Percentiles rank a stretch among this genome's conserved stretches.
Conservation (phyloP, 1,140 invertebrate genomes). For the Drosophila ogumai region DNA sequence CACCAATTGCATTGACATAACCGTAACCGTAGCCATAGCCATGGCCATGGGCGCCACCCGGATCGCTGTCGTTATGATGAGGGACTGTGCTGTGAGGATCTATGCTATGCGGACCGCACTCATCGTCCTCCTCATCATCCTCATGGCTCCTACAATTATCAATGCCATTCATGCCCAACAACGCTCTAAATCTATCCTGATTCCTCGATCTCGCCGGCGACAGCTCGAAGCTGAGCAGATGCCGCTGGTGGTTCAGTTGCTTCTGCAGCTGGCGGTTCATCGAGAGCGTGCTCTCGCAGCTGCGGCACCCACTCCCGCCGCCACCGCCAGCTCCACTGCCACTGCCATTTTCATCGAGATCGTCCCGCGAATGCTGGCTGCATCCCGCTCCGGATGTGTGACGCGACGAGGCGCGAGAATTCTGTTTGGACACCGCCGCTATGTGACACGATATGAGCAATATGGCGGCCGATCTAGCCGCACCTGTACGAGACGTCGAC, state of each 20-base stretch:
- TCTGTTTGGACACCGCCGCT: conserved; percentile 85
- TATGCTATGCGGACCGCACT: conserved; percentile 84
- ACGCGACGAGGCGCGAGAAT: conserved; percentile 75
- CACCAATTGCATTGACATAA: conserved; percentile 36
- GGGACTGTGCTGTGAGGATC: conserved; percentile 58
- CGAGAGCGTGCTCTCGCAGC: conserved; percentile 80
- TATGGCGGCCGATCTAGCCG: conserved; percentile 94
- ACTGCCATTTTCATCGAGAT: conserved; percentile 71
- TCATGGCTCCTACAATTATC: conserved; percentile 71
- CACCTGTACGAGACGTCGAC: conserved; percentile 93
- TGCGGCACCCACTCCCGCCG: conserved; percentile 72
- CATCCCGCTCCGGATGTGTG: conserved; percentile 82
- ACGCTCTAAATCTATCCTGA: conserved; percentile 84
- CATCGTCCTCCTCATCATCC: conserved; percentile 62
- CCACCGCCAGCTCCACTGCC: conserved; percentile 33
- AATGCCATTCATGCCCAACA: conserved; percentile 84
- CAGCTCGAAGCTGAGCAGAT: conserved; percentile 84
- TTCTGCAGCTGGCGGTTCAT: conserved; percentile 85
- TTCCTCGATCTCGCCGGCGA: conserved; percentile 81
- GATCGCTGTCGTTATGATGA: conserved; percentile 33
- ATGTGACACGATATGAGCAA: conserved; percentile 95
- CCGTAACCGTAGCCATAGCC: conserved; percentile 20
- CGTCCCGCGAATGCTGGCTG: conserved; percentile 82
- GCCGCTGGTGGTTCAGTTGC: conserved; percentile 84
- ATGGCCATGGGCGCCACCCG: conserved; percentile 20